Evolutionary conservation across 1,140 invertebrate species (phyloP).

Genomic region (Brevipalpus yothersi): DNA sequence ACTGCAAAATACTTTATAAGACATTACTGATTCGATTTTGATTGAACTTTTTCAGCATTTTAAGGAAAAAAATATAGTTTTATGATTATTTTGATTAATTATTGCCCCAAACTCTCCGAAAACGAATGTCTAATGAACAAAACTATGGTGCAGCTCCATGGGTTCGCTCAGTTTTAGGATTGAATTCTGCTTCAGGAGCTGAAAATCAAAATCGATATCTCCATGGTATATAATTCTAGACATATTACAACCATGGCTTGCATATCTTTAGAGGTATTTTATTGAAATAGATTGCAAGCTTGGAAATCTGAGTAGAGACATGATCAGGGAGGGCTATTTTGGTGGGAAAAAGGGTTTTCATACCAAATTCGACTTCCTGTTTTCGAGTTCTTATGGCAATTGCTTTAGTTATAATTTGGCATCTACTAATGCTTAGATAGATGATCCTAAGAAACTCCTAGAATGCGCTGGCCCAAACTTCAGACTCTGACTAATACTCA

Average conservation of each 20-base stretch:
- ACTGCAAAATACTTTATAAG: no score
- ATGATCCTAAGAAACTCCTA: not conserved
- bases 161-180: slow-evolving; percentile 2
- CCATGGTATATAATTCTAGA: slow-evolving; percentile 9
- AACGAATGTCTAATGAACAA: no score
- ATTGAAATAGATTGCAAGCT: not conserved
- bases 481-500: slow-evolving; percentile 18
- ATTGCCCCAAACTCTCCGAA: no score
- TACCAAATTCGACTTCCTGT: slow-evolving; percentile 1
- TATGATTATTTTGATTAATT: no score
- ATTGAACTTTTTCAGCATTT: no score
- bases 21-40: no score
- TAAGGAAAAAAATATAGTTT: no score
- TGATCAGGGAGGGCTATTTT: slow-evolving; percentile 7
- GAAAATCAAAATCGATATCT: slow-evolving; percentile 3
- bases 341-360: slow-evolving; percentile 3
- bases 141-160: slow-evolving; percentile 8
- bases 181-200: not conserved
- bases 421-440: not conserved
- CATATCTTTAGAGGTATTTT: slow-evolving; percentile 3
- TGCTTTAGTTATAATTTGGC: slow-evolving; percentile 9
- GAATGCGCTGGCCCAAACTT: slow-evolving; percentile 11
- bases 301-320: slow-evolving; percentile 1
- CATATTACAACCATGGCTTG: slow-evolving; percentile 5
- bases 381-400: slow-evolving; percentile 9